Evolutionary conservation across 92 coral and sea anemone species (phyloP), one percentile per base, ranked within the genome.

Genomic region (Palythoa caribaeorum): DNA sequence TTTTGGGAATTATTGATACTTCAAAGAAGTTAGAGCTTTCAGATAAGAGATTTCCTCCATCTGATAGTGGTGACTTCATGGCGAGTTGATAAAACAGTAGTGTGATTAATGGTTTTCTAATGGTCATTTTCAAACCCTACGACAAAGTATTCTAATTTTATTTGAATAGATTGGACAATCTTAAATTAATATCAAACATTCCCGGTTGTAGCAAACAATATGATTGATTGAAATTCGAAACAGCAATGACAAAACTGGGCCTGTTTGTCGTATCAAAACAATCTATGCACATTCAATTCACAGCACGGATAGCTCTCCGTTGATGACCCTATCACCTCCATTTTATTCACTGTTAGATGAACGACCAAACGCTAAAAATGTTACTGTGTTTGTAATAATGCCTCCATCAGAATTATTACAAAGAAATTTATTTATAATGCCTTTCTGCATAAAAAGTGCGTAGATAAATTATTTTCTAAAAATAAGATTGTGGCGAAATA

Each of bases 171-270:
- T 20, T 20, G 13, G 13, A 81, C 59, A 66, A 66, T 81, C 66
- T 17, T 66, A 81, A 81, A 81, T 81, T 81, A 81, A 81, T 60
- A 81, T 63, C 48, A 65, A 81, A 81, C 86, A 81, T 65, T 80
- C 38, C 62, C 11, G 85, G 85, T 63, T 68, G 73, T 47, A 21
- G 38, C 71, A 81, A 60, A 81, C 86, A 81, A 81, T 38, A 65
- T 66, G 39, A 68, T 48, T 65, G 74, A 81, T 48, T 81, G 76
- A 38, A 81, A 68, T 66, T 48, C n/a, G 59, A 65, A 80, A 63
- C 44, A 80, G 54, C 55, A 65, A 19, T n/a, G 53, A 15, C 11
- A 65, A 62, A 9, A 80, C 16, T 16, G 13, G 40, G 39, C 57
- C 8, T 40, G 38, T 80, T 65, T 80, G 48, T 63, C 17, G 85